A percentile compares a stretch with the other conserved stretches of the same genome.
phyloP scores from a whole-genome alignment of 2,797 vertebrate species.

The Trachops cirrhosus region DNA sequence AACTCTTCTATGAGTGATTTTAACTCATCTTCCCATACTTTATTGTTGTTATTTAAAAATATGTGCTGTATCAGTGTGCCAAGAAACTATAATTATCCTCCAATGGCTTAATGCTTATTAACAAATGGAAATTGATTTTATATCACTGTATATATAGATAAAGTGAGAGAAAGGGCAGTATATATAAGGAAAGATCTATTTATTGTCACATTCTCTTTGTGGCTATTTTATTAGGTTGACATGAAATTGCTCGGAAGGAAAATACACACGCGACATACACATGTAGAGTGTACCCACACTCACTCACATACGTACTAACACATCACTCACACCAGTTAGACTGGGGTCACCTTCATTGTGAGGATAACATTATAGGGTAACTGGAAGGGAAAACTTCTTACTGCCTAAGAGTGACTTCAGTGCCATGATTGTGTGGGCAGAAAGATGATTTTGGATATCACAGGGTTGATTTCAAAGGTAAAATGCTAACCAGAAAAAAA shows the following conservation, averaged over 20 bases:
- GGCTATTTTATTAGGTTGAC: neutral
- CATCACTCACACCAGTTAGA: neutral
- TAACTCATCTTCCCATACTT: neutral
- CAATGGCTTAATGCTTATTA: slow-evolving; percentile 15
- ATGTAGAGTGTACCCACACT: neutral
- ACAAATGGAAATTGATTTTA: slow-evolving; percentile 28
- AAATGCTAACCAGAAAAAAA: slow-evolving; percentile 15
- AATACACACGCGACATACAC: neutral
- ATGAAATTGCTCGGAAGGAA: slow-evolving; percentile 13
- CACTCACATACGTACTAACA: neutral
- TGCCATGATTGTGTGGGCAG: neutral
- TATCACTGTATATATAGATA: neutral
- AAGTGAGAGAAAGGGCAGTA: neutral
- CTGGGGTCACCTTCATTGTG: neutral
- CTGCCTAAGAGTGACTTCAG: neutral
- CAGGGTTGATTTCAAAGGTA: slow-evolving; percentile 44
- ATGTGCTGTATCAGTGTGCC: neutral
- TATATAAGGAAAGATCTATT: neutral
- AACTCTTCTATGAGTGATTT: neutral
- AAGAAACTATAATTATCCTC: neutral
- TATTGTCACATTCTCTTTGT: neutral
- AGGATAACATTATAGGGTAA: neutral
- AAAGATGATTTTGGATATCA: neutral
- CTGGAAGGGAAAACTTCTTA: neutral
- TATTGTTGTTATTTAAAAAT: slow-evolving; percentile 14